phyloP scores from a whole-genome alignment of 2,888 invertebrate genomes.

The Patella pellucida region DNA sequence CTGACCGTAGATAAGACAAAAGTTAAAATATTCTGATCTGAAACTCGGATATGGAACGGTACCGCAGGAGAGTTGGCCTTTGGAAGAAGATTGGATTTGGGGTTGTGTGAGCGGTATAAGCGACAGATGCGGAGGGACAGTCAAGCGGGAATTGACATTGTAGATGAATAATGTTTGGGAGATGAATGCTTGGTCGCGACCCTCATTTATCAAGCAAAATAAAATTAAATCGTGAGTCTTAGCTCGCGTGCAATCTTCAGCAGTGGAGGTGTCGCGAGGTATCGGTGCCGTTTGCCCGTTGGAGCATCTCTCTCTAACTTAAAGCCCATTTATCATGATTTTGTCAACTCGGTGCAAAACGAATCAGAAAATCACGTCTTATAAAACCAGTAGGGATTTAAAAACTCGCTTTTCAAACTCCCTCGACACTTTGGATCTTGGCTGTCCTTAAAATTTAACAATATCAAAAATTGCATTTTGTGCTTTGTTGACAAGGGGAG shows the following conservation, averaged over 20 bases:
- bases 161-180: conserved; percentile 9
- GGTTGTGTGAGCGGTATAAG: neutral
- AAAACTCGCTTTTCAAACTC: conserved; percentile 12
- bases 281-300: conserved; percentile 9
- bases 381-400: conserved; percentile 8
- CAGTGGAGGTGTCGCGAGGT: conserved; percentile 10
- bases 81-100: neutral
- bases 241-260: conserved; percentile 10
- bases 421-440: conserved; percentile 10
- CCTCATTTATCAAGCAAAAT: conserved; percentile 9
- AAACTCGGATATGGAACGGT: too few species aligned
- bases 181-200: conserved; percentile 11
- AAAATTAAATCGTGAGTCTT: conserved; percentile 6
- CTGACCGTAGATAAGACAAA: too few species aligned
- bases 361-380: conserved; percentile 11
- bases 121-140: conserved; percentile 9
- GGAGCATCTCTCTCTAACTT: conserved; percentile 1
- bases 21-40: too few species aligned
- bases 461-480: conserved; percentile 12
- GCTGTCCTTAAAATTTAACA: conserved; percentile 10
- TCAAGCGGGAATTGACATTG: conserved; percentile 9
- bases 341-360: conserved; percentile 8
- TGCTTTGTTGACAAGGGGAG: conserved; percentile 5
- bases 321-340: conserved; percentile 11
- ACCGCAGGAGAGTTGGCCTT: too few species aligned